These are phyloP conservation scores for Podarcis raffonei DNA, from an alignment of 2,113 vertebrate species.

Conservation along the genomic window DNA sequence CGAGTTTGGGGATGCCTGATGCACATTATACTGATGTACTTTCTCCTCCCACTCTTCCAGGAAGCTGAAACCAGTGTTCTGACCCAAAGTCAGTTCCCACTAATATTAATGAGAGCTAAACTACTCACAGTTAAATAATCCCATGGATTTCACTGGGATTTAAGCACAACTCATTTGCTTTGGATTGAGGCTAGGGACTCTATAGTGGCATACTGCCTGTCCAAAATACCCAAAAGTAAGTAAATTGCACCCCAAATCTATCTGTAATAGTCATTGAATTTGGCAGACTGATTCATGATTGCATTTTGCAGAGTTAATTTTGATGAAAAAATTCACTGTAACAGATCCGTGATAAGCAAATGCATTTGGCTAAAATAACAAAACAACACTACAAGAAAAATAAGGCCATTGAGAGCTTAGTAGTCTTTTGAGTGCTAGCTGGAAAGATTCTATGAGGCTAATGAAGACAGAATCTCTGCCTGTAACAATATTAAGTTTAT, in stretches of 20 bases:
- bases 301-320: not conserved
- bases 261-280: not conserved
- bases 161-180: not conserved
- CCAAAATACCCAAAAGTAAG: not conserved
- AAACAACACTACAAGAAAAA: constrained; percentile 65
- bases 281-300: not conserved
- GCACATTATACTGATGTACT: not conserved
- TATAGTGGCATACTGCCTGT: not conserved
- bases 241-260: not conserved
- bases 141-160: not conserved
- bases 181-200: not conserved
- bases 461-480: constrained; percentile 95
- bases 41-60: not conserved
- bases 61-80: not conserved
- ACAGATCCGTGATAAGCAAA: constrained; percentile 63
- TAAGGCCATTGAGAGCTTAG: constrained; percentile 71
- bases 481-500: constrained; percentile 89
- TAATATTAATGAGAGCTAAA: not conserved
- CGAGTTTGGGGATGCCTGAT: too few species aligned
- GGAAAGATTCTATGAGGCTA: constrained; percentile 87
- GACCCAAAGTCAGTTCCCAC: not conserved
- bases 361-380: constrained; percentile 40
- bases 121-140: not conserved
- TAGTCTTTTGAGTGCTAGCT: constrained; percentile 77
- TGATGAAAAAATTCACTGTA: constrained; percentile 1